Conservation (phyloP, 2,113 vertebrate species). For the Dolichallabes microphthalmus region DNA sequence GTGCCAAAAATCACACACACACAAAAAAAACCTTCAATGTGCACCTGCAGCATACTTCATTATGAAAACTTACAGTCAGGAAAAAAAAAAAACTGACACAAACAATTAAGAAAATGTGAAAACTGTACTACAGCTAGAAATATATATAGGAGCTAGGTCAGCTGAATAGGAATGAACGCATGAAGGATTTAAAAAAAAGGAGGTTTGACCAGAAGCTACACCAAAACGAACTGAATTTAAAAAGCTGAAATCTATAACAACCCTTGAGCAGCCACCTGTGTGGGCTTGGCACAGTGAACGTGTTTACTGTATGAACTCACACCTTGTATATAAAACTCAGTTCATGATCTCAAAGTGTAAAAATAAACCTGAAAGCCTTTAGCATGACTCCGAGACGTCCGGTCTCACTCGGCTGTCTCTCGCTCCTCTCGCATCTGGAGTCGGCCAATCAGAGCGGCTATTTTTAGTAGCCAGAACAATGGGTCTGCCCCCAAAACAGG, state of each 20-base stretch:
- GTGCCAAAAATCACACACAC: constrained; percentile 1
- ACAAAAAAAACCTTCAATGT: background rate
- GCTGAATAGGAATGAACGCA: background rate
- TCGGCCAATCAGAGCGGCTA: constrained; percentile 65
- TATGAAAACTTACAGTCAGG: too few species aligned
- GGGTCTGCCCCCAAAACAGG: constrained; percentile 64
- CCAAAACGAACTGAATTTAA: background rate
- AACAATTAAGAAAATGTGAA: background rate
- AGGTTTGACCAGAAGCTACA: background rate
- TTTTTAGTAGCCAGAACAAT: constrained; percentile 69
- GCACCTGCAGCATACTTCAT: constrained; percentile 8
- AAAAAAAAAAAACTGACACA: background rate
- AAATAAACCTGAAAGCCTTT: constrained; percentile 20
- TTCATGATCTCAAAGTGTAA: constrained; percentile 11
- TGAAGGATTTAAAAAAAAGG: background rate
- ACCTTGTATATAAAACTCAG: constrained; percentile 6
- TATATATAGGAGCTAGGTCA: too few species aligned
- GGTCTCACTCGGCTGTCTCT: constrained; percentile 54
- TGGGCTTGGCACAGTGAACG: constrained; percentile 1
- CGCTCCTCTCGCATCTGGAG: constrained; percentile 44
- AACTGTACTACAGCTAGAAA: too few species aligned
- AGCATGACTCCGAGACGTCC: constrained; percentile 61
- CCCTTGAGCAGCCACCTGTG: background rate
- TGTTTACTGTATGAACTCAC: constrained; percentile 20
- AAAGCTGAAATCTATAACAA: background rate